Percentiles rank a stretch among this genome's conserved stretches.
Evolutionary conservation across 1,140 invertebrate species (phyloP).

Genomic region (Drosophila sucinea): DNA sequence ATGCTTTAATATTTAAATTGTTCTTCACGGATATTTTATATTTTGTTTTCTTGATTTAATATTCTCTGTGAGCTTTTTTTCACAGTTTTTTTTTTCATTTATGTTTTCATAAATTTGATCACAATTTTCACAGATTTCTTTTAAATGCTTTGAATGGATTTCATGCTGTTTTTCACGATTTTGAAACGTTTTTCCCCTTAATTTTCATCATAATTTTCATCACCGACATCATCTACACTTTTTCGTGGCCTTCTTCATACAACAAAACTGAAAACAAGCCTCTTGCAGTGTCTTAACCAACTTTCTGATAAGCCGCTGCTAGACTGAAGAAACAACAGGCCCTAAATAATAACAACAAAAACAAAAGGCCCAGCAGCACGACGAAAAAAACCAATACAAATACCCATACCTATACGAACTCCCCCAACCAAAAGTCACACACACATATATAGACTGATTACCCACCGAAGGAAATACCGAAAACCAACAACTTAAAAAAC

Average conservation of each 20-base stretch:
- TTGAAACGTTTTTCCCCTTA: background rate
- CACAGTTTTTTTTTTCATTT: background rate
- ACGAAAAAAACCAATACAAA: slow-evolving; percentile 41
- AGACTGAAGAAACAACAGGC: slow-evolving; percentile 44
- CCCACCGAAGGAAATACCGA: slow-evolving; percentile 24
- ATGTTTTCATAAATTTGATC: background rate
- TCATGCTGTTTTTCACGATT: slow-evolving; percentile 11
- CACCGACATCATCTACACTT: slow-evolving; percentile 5
- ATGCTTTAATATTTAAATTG: no score
- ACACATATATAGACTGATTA: slow-evolving; percentile 11
- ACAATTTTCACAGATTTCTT: background rate
- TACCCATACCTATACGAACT: slow-evolving; percentile 45
- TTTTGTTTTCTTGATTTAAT: background rate
- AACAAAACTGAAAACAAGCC: slow-evolving; percentile 15
- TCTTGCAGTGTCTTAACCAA: slow-evolving; percentile 55
- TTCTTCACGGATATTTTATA: background rate
- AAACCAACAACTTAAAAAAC: slow-evolving; percentile 38
- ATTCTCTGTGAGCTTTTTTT: background rate
- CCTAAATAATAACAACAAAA: slow-evolving; percentile 55
- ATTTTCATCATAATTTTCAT: no score
- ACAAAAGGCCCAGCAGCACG: slow-evolving; percentile 3
- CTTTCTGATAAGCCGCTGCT: slow-evolving; percentile 64
- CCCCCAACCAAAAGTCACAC: slow-evolving; percentile 16
- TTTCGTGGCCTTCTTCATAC: slow-evolving; percentile 6
- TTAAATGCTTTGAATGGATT: background rate